Evolutionary conservation across 1,140 invertebrate genomes (phyloP).

Genomic region (Orussus abietinus): DNA sequence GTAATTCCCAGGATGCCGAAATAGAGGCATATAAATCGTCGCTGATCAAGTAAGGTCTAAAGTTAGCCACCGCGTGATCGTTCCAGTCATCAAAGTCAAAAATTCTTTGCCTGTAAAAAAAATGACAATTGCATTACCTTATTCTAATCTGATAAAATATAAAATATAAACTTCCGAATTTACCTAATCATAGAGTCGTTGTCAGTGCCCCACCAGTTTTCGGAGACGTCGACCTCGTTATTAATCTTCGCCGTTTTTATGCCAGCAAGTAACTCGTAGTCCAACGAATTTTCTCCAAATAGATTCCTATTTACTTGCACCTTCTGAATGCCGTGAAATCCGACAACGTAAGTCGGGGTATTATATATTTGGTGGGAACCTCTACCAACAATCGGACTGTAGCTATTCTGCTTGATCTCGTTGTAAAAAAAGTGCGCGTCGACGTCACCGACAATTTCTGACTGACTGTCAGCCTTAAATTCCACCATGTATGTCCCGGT

Average conservation of each 20-base stretch:
- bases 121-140: slow-evolving; percentile 5
- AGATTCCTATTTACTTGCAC: slow-evolving; percentile 88
- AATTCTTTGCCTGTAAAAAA: slow-evolving; percentile 63
- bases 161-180: slow-evolving; percentile 15
- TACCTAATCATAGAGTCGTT: slow-evolving; percentile 65
- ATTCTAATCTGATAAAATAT: slow-evolving; percentile 6
- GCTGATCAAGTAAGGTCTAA: slow-evolving; percentile 79
- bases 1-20: slow-evolving; percentile 63
- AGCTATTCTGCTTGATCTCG: slow-evolving; percentile 70
- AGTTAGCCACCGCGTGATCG: slow-evolving; percentile 89
- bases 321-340: slow-evolving; percentile 92
- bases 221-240: slow-evolving; percentile 79
- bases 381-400: slow-evolving; percentile 26
- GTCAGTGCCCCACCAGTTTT: slow-evolving; percentile 95
- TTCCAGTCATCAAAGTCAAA: slow-evolving; percentile 99
- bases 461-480: slow-evolving; percentile 87
- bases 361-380: slow-evolving; percentile 51
- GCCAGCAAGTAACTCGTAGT: slow-evolving; percentile 92
- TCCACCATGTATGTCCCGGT: slow-evolving; percentile 82
- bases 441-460: slow-evolving; percentile 84
- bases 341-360: slow-evolving; percentile 78
- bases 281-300: slow-evolving; percentile 80
- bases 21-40: slow-evolving; percentile 71
- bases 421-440: slow-evolving; percentile 77
- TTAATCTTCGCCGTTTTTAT: slow-evolving; percentile 83